Base-by-base conservation (phyloP, 2,113 vertebrate genomes). In the Sander lucioperca region DNA sequence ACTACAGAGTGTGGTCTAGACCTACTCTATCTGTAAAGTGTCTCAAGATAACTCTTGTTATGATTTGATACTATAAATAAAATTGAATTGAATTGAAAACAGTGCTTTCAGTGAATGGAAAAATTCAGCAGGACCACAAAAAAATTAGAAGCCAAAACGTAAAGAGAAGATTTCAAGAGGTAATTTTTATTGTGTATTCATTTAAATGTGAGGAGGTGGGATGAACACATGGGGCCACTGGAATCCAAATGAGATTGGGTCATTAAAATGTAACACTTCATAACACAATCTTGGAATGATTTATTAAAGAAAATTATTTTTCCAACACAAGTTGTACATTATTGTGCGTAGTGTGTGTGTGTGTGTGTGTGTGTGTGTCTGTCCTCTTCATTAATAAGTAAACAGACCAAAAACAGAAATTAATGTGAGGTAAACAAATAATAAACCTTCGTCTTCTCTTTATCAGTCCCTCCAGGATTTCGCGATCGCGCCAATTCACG, bases 221-320 rank as follows among this genome's bases (percentile, higher is more conserved):
- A 86, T 68, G 66, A 82, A 68, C 76, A 79, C 66, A 83, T 48
- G 50, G 72, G 53, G 84, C 59, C 57, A 48, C 70, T 80, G 62
- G 81, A 70, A 84, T 80, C 74, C 62, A 88, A 83, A 86, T 0
- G 14, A 86, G 85, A 87, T 74, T 88, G 59, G 66, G 39, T 88
- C 89, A 92, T 90, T 89, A 90, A 88, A 90, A 85, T 89, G 75
- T 71, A 87, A 85, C 76, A 86, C 85, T 86, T 90, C 78, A 89
- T 88, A 92, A 88, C 67, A 74, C 66, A 72, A 85, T 66, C 64
- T 83, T 66, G 27, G 45, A 82, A 83, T 85, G 68, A 88, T 91
- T 85, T 83, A 91, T 89, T 74, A 75, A 87, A 84, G 64, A 87
- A 84, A 89, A 70, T 84, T 6, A 61, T 82, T 88, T 85, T 86